Evolutionary conservation across 2,113 vertebrate species (phyloP).

Genomic region (Calidris pygmaea): DNA sequence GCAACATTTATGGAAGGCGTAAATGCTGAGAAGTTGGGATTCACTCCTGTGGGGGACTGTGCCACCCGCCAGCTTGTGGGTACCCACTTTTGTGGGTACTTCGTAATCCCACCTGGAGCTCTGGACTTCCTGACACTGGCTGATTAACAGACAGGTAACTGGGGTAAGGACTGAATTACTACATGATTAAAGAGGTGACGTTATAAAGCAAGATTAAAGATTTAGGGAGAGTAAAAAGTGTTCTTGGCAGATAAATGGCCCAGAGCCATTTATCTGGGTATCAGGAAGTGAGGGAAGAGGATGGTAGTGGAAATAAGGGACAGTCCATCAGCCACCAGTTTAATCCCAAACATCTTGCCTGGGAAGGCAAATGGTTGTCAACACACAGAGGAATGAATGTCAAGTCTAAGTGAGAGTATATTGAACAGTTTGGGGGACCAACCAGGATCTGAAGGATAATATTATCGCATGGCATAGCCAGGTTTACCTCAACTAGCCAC

Average conservation of each 20-base stretch:
- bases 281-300: neutral
- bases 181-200: neutral
- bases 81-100: too few species aligned
- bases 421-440: neutral
- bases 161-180: neutral
- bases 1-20: neutral
- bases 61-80: neutral
- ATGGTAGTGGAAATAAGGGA: neutral
- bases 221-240: neutral
- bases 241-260: neutral
- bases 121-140: neutral
- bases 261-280: neutral
- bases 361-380: neutral
- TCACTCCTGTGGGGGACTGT: neutral
- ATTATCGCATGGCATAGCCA: neutral
- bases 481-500: neutral
- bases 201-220: neutral
- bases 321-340: neutral
- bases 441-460: neutral
- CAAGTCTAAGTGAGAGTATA: neutral
- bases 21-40: neutral
- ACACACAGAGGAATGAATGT: rapidly evolving
- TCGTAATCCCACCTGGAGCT: rapidly evolving
- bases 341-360: neutral
- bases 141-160: neutral